phyloP scores from a whole-genome alignment of 1,140 invertebrate genomes.

The Platorchestia sp. region DNA sequence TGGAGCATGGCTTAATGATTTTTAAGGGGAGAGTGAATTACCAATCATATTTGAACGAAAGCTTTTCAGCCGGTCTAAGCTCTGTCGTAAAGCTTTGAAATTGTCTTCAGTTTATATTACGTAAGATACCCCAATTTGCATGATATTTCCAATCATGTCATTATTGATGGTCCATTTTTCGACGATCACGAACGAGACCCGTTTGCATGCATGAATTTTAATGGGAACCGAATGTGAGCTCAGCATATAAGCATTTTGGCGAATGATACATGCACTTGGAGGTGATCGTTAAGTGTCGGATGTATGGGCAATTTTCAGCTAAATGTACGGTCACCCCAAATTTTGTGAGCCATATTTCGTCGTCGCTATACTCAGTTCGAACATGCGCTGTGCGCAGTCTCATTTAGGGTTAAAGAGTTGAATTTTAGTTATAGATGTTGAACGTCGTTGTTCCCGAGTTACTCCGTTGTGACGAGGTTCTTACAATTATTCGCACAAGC shows the following conservation, averaged over 20 bases:
- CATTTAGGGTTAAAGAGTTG: background rate
- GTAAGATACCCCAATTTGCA: background rate
- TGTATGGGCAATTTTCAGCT: background rate
- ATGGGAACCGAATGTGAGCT: background rate
- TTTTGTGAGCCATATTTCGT: background rate
- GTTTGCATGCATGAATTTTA: constrained; percentile 1
- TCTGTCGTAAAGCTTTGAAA: background rate
- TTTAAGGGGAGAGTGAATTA: background rate
- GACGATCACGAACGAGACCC: background rate
- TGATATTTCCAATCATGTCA: background rate
- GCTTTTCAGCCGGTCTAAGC: background rate
- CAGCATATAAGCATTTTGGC: background rate
- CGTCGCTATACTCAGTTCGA: background rate
- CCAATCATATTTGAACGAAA: background rate
- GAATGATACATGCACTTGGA: background rate
- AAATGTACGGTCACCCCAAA: background rate
- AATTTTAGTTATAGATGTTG: background rate
- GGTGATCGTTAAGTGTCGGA: background rate
- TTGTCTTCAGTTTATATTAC: background rate
- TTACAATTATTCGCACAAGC: background rate
- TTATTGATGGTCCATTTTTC: background rate
- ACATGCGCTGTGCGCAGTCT: background rate
- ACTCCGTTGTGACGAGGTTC: background rate
- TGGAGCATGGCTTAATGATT: background rate
- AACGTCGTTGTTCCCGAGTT: background rate